phyloP scores from a whole-genome alignment of 2,113 vertebrate species.

The Antechinus flavipes region DNA sequence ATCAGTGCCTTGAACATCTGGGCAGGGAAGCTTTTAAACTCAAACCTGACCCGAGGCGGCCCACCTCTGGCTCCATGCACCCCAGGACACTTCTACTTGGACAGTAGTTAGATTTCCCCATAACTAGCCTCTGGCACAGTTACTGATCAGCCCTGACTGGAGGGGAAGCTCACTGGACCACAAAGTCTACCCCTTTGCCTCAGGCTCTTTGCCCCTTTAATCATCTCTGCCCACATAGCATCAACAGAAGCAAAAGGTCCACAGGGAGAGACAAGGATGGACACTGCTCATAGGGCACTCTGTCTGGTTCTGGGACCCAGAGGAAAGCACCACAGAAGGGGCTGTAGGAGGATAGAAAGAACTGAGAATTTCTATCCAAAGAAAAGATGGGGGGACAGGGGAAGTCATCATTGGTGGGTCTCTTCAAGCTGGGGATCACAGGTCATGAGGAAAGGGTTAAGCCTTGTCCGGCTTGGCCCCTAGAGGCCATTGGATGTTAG shows the following conservation, averaged over 20 bases:
- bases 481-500: not conserved
- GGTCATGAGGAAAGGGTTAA: not conserved
- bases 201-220: not conserved
- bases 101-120: not conserved
- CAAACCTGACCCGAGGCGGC: not conserved
- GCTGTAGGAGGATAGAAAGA: not conserved
- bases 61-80: not conserved
- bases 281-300: not conserved
- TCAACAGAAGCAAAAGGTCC: not conserved
- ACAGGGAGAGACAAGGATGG: not conserved
- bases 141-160: not conserved
- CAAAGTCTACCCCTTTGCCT: not conserved
- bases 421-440: not conserved
- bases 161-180: not conserved
- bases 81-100: not conserved
- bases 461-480: not conserved
- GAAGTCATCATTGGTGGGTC: too few relatives aligned
- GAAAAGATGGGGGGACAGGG: not conserved
- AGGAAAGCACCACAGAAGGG: not conserved
- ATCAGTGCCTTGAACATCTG: not conserved
- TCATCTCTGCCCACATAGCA: not conserved
- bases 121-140: too few relatives aligned
- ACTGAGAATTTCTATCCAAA: not conserved
- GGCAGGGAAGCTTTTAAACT: not conserved
- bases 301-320: not conserved